These are phyloP conservation scores for Drosophila limbata DNA, from an alignment of 2,888 invertebrate species.

Conservation along the genomic window DNA sequence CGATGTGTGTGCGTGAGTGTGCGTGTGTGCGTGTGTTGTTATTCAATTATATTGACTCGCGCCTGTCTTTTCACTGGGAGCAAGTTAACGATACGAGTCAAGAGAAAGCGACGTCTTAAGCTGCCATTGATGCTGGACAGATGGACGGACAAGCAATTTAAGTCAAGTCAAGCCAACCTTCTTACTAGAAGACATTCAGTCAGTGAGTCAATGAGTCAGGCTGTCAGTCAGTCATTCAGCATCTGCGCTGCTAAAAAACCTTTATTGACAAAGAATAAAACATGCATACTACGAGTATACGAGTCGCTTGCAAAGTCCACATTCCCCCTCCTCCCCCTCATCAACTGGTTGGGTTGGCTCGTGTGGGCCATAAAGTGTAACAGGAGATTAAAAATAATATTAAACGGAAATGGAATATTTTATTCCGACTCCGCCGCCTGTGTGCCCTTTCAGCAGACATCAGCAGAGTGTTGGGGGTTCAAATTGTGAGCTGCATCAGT, in stretches of 20 bases:
- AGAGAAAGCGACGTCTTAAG: slow-evolving; percentile 26
- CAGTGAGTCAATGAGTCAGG: slow-evolving; percentile 30
- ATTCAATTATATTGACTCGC: slow-evolving; percentile 79
- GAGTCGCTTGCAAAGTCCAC: too few species aligned
- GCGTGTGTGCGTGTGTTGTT: slow-evolving; percentile 46
- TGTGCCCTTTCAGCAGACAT: not conserved
- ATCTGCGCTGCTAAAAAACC: slow-evolving; percentile 39
- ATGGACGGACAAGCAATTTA: slow-evolving; percentile 38
- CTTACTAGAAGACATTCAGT: slow-evolving; percentile 33
- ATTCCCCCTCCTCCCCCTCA: not conserved
- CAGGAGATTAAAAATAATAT: slow-evolving; percentile 77
- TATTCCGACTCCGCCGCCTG: slow-evolving; percentile 52
- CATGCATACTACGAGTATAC: slow-evolving; percentile 51
- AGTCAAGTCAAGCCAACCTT: slow-evolving; percentile 32
- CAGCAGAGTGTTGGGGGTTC: not conserved
- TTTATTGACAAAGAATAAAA: slow-evolving; percentile 75
- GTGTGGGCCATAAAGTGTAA: slow-evolving; percentile 64
- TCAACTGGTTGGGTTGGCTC: slow-evolving; percentile 18
- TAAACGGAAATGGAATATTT: slow-evolving; percentile 74
- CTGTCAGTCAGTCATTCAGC: slow-evolving; percentile 33
- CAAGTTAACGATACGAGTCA: slow-evolving; percentile 62
- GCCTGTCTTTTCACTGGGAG: slow-evolving; percentile 66
- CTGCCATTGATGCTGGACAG: slow-evolving; percentile 12
- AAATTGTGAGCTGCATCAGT: slow-evolving; percentile 42
- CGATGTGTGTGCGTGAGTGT: slow-evolving; percentile 21